A percentile compares a stretch with the other conserved stretches of the same genome.
phyloP scores from a whole-genome alignment of 2,888 invertebrate species.

The Callosobruchus maculatus region DNA sequence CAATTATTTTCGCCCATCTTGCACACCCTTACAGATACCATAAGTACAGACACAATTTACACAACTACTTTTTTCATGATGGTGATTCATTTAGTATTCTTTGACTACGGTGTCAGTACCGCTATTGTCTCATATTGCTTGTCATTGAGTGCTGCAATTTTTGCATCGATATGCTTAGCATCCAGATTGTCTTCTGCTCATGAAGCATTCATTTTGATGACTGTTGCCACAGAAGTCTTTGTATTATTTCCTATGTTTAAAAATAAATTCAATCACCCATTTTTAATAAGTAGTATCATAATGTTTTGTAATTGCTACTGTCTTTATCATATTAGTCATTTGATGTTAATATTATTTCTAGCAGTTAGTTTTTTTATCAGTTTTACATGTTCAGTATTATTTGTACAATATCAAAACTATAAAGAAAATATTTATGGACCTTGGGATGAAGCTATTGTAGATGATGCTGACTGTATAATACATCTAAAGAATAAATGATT shows the following conservation, averaged over 20 bases:
- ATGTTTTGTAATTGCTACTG: slow-evolving; percentile 52
- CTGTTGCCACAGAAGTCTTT: slow-evolving; percentile 83
- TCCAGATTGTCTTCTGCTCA: slow-evolving; percentile 82
- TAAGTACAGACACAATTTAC: slow-evolving; percentile 96
- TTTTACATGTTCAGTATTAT: slow-evolving; percentile 70
- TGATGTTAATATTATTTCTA: slow-evolving; percentile 61
- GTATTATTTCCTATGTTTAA: slow-evolving; percentile 83
- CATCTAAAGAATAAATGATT: not conserved
- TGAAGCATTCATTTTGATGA: slow-evolving; percentile 87
- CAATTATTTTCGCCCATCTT: slow-evolving; percentile 87
- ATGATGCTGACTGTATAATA: slow-evolving; percentile 56
- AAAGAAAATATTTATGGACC: slow-evolving; percentile 95
- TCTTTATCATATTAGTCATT: slow-evolving; percentile 57
- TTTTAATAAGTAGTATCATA: slow-evolving; percentile 54
- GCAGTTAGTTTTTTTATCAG: slow-evolving; percentile 62
- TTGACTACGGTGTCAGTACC: slow-evolving; percentile 85
- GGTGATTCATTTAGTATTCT: slow-evolving; percentile 82
- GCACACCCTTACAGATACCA: slow-evolving; percentile 92
- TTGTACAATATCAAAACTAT: slow-evolving; percentile 71
- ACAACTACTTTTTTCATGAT: slow-evolving; percentile 88
- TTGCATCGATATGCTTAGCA: slow-evolving; percentile 91
- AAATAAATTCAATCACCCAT: slow-evolving; percentile 56
- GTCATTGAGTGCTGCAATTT: slow-evolving; percentile 91
- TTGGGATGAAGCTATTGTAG: slow-evolving; percentile 92
- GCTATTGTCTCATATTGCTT: slow-evolving; percentile 88